Evolutionary conservation across 2,888 invertebrate species (phyloP).

Genomic region (Eudemis profundana): DNA sequence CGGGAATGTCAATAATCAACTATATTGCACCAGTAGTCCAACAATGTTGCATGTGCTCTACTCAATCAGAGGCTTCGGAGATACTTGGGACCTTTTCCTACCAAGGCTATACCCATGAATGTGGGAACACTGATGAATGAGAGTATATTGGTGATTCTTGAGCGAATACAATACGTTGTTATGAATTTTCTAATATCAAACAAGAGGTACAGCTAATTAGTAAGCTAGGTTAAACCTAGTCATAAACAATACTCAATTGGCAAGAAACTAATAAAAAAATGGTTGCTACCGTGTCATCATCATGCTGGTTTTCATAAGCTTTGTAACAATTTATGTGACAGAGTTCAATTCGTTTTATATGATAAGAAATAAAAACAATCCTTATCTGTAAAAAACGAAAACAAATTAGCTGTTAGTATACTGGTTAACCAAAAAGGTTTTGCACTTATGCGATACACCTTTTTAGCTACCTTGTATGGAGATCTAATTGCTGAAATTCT

Average conservation of each 20-base stretch:
- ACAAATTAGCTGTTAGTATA: too few relatives aligned
- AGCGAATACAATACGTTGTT: slow-evolving; percentile 18
- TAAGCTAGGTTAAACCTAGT: slow-evolving; percentile 4
- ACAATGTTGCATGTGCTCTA: slow-evolving; percentile 14
- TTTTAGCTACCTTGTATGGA: too few relatives aligned
- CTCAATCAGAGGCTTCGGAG: not conserved
- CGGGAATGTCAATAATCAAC: slow-evolving; percentile 42
- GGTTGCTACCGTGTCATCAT: too few relatives aligned
- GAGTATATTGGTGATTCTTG: slow-evolving; percentile 27
- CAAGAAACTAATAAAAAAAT: not conserved
- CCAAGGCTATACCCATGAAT: not conserved
- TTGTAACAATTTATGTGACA: too few relatives aligned
- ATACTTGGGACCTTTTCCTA: slow-evolving; percentile 8
- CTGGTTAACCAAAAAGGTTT: too few relatives aligned
- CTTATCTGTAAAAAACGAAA: too few relatives aligned
- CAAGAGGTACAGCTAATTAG: slow-evolving; percentile 1
- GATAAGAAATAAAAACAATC: too few relatives aligned
- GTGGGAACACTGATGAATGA: slow-evolving; percentile 34
- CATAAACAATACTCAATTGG: not conserved
- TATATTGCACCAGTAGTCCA: slow-evolving; percentile 27
- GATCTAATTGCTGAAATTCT: too few relatives aligned
- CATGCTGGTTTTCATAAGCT: too few relatives aligned
- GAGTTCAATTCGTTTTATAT: too few relatives aligned
- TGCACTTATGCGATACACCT: too few relatives aligned
- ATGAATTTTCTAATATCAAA: slow-evolving; percentile 24